A percentile compares a stretch with the other conserved stretches of the same genome.
These are phyloP conservation scores for Lanius ludovicianus DNA, from an alignment of 2,113 vertebrate species.

Conservation along the genomic window DNA sequence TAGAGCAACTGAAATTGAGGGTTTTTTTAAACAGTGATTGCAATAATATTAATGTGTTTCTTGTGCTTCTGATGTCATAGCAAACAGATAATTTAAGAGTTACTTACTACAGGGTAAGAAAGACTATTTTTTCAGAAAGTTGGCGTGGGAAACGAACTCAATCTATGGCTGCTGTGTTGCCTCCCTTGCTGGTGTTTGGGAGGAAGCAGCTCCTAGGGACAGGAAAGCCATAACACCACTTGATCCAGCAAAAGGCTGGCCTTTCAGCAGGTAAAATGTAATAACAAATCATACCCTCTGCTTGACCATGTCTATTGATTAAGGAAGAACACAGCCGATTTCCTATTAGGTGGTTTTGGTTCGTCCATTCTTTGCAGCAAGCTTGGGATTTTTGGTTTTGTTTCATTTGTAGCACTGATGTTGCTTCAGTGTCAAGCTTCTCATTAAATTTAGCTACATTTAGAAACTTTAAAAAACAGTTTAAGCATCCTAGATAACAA, in stretches of 20 bases:
- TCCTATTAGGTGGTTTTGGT: not conserved
- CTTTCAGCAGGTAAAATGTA: not conserved
- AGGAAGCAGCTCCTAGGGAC: not conserved
- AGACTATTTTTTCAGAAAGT: not conserved
- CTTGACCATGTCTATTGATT: not conserved
- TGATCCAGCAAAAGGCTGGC: not conserved
- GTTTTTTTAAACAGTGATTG: fast-evolving
- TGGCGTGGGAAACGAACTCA: not conserved
- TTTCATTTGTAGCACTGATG: not conserved
- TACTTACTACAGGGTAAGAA: not conserved
- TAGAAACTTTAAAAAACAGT: not conserved
- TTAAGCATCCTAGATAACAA: not conserved
- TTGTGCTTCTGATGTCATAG: not conserved
- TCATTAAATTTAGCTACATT: not conserved
- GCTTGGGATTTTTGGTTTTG: not conserved
- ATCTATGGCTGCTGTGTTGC: not conserved
- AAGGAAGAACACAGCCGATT: not conserved
- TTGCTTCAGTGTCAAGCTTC: not conserved
- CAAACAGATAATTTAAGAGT: not conserved
- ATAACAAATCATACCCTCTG: not conserved
- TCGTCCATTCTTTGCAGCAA: not conserved
- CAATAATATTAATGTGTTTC: not conserved
- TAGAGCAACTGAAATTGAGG: not conserved
- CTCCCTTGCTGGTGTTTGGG: not conserved
- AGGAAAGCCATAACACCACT: not conserved